Evolutionary conservation across 2,888 invertebrate species (phyloP), one percentile per base, ranked within the genome.

Genomic region (Catonia carolina): DNA sequence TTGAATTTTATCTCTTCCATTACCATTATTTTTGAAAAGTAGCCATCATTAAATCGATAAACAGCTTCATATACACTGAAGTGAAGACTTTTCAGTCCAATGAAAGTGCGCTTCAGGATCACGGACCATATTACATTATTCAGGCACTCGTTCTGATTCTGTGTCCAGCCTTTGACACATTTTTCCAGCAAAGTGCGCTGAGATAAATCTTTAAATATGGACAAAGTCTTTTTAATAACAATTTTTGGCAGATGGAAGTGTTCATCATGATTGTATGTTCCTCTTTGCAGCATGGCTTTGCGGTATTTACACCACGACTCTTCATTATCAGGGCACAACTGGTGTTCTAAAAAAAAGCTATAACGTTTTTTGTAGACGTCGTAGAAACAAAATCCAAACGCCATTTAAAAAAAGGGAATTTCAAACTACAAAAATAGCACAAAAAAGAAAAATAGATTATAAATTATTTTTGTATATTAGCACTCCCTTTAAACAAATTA

Each of bases 291-390:
- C 15, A 39, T n/a, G n/a, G n/a, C n/a, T 39, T 39, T 39, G 8
- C 18, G 15, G 39, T 57, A 65, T 22, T 58, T 62, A 23, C 65
- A 66, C 65, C 64, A 64, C 36, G 57, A 60, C 15, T 66, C 59
- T 36, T 41, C 49, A 41, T 63, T 64, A 35, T 27, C 41, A n/a
- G 65, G 64, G 60, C 65, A 65, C 39, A 58, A 22, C 4, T 62
- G 41, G 49, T 66, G 64, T 23, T 60, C n/a, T n/a, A n/a, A n/a
- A n/a, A n/a, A n/a, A n/a, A n/a, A n/a, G n/a, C n/a, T n/a, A n/a
- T n/a, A n/a, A n/a, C n/a, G n/a, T n/a, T n/a, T n/a, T n/a, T n/a
- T n/a, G n/a, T n/a, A n/a, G n/a, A n/a, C n/a, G n/a, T n/a, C n/a
- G n/a, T n/a, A n/a, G n/a, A n/a, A n/a, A n/a, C n/a, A n/a, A n/a